Percentiles rank a stretch among this genome's conserved stretches.
phyloP scores from a whole-genome alignment of 2,797 vertebrate genomes.

The Falco columbarius region DNA sequence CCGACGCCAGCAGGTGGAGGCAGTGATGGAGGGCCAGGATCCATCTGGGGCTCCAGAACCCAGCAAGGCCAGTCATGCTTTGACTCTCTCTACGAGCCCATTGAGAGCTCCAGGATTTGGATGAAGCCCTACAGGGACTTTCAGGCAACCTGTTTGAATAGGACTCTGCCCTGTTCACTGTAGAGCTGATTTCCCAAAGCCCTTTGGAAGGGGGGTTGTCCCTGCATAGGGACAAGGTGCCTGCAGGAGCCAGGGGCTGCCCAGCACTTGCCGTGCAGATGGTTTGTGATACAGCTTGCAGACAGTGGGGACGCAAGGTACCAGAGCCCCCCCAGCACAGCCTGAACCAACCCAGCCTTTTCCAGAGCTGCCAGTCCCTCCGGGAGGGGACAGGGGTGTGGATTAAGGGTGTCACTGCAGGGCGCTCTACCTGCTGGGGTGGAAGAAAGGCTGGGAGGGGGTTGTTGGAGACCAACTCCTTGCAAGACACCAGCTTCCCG shows the following conservation, averaged over 20 bases:
- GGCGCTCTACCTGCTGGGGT: not conserved
- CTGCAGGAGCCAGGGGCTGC: not conserved
- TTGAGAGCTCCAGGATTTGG: not conserved
- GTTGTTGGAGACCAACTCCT: not conserved
- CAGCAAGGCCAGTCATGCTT: not conserved
- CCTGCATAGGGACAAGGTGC: not conserved
- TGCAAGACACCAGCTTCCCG: not conserved
- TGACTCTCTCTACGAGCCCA: fast-evolving
- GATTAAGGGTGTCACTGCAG: not conserved
- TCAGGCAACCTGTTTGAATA: too few species aligned
- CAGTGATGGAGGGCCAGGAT: not conserved
- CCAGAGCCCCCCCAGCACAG: too few species aligned
- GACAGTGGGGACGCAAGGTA: not conserved
- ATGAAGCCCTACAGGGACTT: not conserved
- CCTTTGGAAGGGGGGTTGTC: not conserved
- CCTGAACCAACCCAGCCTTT: not conserved
- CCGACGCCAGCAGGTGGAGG: fast-evolving
- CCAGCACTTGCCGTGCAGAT: not conserved
- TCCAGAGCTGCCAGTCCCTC: not conserved
- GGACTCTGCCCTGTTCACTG: not conserved
- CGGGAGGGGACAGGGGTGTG: not conserved
- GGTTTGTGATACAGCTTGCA: too few species aligned
- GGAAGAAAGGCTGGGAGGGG: not conserved
- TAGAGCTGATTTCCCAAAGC: not conserved
- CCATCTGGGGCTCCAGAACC: not conserved